Conservation (phyloP, 2,797 vertebrate species). For the Geotrypetes seraphini region DNA sequence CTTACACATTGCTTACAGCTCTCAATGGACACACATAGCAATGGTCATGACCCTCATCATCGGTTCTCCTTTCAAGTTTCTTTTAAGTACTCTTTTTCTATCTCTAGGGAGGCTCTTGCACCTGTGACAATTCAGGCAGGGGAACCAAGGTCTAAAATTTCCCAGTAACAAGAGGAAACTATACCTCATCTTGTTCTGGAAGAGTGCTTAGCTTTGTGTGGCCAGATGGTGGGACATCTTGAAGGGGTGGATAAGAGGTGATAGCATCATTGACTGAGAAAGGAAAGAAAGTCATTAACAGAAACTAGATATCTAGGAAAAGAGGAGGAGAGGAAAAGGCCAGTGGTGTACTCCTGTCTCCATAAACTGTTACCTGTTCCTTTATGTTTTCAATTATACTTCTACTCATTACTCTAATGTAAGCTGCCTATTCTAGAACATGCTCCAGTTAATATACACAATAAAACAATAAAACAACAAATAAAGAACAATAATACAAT, state of each 20-base stretch:
- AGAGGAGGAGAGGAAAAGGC: constrained; percentile 7
- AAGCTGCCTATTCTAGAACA: too few species aligned
- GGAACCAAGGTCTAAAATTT: constrained; percentile 7
- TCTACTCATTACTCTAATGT: too few species aligned
- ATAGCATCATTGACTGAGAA: constrained; percentile 14
- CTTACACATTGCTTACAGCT: too few species aligned
- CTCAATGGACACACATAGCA: too few species aligned
- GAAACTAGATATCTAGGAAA: constrained; percentile 22
- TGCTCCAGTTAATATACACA: too few species aligned
- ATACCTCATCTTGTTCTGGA: constrained; percentile 4
- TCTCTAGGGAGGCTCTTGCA: constrained; percentile 23
- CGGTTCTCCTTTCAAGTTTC: too few species aligned
- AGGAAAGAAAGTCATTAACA: constrained; percentile 13
- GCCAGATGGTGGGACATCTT: constrained; percentile 35
- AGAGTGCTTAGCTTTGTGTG: constrained; percentile 22
- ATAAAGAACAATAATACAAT: too few species aligned
- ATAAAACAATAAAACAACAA: too few species aligned
- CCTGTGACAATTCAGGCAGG: constrained; percentile 24
- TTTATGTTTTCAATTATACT: too few species aligned
- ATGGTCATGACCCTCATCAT: too few species aligned
- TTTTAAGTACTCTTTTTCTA: too few species aligned
- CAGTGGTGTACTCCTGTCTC: constrained; percentile 5
- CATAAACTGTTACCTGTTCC: constrained; percentile 8
- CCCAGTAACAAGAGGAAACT: constrained; percentile 25
- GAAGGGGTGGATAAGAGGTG: constrained; percentile 21